These are phyloP conservation scores for Diplolepis rosae DNA, from an alignment of 2,888 invertebrate genomes.

Conservation along the genomic window DNA sequence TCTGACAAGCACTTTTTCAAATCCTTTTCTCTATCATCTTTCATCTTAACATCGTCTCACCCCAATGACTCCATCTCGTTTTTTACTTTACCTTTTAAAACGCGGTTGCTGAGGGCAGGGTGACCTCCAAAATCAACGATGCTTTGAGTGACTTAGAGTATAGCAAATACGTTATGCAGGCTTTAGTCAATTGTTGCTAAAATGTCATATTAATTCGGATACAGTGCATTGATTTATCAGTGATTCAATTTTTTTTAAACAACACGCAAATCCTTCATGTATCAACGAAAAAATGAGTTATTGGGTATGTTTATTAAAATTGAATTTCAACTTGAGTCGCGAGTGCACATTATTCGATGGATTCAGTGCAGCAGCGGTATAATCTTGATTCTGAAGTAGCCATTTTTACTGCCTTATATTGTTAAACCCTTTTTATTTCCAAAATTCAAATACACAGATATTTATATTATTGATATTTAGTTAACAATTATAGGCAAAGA, in stretches of 20 bases:
- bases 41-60: neutral
- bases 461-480: no score
- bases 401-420: neutral
- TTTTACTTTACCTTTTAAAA: neutral
- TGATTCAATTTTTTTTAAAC: neutral
- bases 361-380: slow-evolving; percentile 12
- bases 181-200: neutral
- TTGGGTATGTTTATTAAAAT: neutral
- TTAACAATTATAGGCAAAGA: no score
- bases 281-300: neutral
- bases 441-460: no score
- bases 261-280: neutral
- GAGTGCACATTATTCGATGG: no score
- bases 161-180: neutral
- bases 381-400: neutral
- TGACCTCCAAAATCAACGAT: neutral
- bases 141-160: neutral
- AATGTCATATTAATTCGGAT: slow-evolving; percentile 3
- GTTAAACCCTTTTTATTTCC: no score
- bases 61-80: neutral
- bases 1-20: slow-evolving; percentile 6
- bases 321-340: no score
- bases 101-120: neutral
- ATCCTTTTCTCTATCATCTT: neutral
- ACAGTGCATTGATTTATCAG: neutral